Percentiles rank a stretch among this genome's conserved stretches.
Conservation (phyloP, 1,140 invertebrate genomes). For the Medauroidea extradentata region DNA sequence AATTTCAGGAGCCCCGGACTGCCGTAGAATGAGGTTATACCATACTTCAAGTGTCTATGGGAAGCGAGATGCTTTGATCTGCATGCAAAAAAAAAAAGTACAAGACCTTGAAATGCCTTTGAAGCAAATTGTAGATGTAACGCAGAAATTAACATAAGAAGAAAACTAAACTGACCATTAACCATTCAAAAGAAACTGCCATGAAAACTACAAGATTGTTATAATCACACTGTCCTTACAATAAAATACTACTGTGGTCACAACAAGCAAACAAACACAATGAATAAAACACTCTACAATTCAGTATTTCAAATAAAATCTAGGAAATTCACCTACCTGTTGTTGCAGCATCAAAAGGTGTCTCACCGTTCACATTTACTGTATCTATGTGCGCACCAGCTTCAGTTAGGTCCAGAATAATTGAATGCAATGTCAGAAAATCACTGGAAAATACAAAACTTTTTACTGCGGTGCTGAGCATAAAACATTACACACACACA, state of each 20-base stretch:
- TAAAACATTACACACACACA: too few relatives aligned
- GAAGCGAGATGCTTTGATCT: too few relatives aligned
- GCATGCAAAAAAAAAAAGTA: too few relatives aligned
- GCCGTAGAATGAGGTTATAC: too few relatives aligned
- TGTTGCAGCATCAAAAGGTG: constrained; percentile 61
- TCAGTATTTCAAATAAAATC: constrained; percentile 11
- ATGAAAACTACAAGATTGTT: not conserved
- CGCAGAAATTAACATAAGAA: not conserved
- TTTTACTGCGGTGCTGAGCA: too few relatives aligned
- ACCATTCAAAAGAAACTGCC: not conserved
- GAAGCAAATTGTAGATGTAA: not conserved
- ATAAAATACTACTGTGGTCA: too few relatives aligned
- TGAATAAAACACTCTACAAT: too few relatives aligned
- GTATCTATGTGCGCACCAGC: constrained; percentile 69
- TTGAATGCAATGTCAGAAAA: constrained; percentile 65
- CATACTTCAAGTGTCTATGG: too few relatives aligned
- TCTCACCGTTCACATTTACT: constrained; percentile 62
- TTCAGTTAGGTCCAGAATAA: constrained; percentile 61
- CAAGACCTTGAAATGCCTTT: too few relatives aligned
- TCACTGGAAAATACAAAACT: constrained; percentile 48
- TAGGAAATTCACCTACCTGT: constrained; percentile 46
- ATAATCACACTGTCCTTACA: not conserved
- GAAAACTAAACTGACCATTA: not conserved
- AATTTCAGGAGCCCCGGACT: too few relatives aligned
- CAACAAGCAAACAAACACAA: too few relatives aligned